phyloP scores from a whole-genome alignment of 2,888 invertebrate genomes.

The Orthosia incerta region DNA sequence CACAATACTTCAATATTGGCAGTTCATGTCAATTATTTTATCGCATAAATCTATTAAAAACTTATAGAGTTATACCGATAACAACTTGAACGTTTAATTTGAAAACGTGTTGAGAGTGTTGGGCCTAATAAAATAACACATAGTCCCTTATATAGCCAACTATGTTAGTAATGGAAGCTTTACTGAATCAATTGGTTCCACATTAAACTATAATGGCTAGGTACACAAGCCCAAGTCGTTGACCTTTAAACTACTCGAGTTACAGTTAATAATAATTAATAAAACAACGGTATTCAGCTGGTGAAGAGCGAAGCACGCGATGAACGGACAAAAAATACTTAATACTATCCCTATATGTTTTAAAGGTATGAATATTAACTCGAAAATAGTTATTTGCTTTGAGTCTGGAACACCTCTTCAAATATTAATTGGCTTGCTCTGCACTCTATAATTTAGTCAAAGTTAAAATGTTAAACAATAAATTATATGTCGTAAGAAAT shows the following conservation, averaged over 20 bases:
- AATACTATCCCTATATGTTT: constrained; percentile 48
- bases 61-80: constrained; percentile 23
- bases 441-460: background rate
- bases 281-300: constrained; percentile 83
- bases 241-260: constrained; percentile 82
- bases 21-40: constrained; percentile 48
- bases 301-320: constrained; percentile 73
- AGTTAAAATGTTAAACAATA: background rate
- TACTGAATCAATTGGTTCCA: constrained; percentile 73
- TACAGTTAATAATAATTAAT: constrained; percentile 86
- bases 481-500: background rate
- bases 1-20: constrained; percentile 45
- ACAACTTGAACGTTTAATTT: constrained; percentile 45
- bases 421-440: constrained; percentile 2
- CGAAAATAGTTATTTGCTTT: constrained; percentile 1
- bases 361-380: background rate
- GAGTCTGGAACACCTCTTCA: background rate
- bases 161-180: constrained; percentile 56
- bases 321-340: constrained; percentile 56
- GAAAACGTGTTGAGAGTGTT: constrained; percentile 32
- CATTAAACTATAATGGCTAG: constrained; percentile 76
- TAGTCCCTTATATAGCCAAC: constrained; percentile 45
- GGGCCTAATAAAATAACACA: constrained; percentile 52
- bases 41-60: constrained; percentile 45
- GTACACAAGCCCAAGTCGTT: constrained; percentile 74